Conservation (phyloP, 1,140 invertebrate genomes). For the Colletes latitarsis region DNA sequence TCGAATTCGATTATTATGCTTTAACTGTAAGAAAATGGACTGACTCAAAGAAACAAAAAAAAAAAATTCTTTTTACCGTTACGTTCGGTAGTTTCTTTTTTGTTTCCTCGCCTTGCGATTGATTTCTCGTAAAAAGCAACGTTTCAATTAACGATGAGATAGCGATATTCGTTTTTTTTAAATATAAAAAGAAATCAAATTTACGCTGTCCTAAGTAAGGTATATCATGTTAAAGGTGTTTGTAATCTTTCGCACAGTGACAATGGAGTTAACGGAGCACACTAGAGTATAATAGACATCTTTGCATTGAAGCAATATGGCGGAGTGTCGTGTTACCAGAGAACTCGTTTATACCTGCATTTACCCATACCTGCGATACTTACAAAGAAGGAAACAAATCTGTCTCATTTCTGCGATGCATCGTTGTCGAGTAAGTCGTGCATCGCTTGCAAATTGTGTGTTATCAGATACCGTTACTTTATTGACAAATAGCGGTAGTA, state of each 20-base stretch:
- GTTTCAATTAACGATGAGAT: slow-evolving; percentile 2
- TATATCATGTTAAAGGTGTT: slow-evolving; percentile 29
- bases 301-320: slow-evolving; percentile 22
- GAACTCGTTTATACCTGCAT: slow-evolving; percentile 17
- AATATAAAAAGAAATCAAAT: neutral
- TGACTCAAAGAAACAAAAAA: slow-evolving; percentile 55
- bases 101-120: slow-evolving; percentile 22
- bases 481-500: neutral
- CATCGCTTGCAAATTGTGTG: neutral
- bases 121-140: neutral
- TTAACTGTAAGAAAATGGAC: slow-evolving; percentile 60
- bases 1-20: slow-evolving; percentile 51
- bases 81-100: slow-evolving; percentile 35
- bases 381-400: slow-evolving; percentile 10
- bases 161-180: slow-evolving; percentile 2
- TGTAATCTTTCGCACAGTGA: slow-evolving; percentile 26
- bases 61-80: slow-evolving; percentile 54
- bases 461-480: neutral
- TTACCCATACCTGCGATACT: neutral
- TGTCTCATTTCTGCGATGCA: slow-evolving; percentile 4
- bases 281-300: slow-evolving; percentile 27
- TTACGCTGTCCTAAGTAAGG: neutral
- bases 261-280: slow-evolving; percentile 40
- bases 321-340: slow-evolving; percentile 29
- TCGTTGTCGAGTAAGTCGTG: neutral